These are phyloP conservation scores for Torymus aiolomorphi DNA, from an alignment of 2,888 invertebrate species.

Conservation along the genomic window DNA sequence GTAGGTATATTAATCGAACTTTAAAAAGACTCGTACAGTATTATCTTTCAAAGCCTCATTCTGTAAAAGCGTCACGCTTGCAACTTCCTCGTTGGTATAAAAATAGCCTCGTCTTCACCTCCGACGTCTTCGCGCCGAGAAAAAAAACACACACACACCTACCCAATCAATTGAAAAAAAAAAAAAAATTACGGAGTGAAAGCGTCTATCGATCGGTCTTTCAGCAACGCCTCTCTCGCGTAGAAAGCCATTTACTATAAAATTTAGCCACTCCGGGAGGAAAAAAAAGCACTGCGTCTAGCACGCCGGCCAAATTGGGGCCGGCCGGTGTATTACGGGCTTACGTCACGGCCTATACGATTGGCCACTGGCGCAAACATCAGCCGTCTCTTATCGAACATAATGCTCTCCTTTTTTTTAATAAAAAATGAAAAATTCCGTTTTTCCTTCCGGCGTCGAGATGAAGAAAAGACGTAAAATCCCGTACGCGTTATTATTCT, in stretches of 20 bases:
- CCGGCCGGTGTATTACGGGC: background rate
- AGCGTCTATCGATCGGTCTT: conserved; percentile 21
- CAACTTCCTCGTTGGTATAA: conserved; percentile 1
- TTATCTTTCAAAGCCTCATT: too few relatives aligned
- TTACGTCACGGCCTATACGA: conserved; percentile 1
- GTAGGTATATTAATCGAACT: too few relatives aligned
- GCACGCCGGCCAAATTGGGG: conserved; percentile 8
- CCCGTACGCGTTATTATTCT: too few relatives aligned
- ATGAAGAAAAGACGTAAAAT: too few relatives aligned
- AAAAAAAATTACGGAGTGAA: conserved; percentile 22
- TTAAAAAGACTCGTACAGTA: too few relatives aligned
- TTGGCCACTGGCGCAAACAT: conserved; percentile 4
- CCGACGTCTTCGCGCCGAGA: background rate
- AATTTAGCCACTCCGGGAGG: conserved; percentile 13
- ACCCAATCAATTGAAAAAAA: conserved; percentile 21
- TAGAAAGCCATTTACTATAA: conserved; percentile 27
- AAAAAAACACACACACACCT: conserved; percentile 1
- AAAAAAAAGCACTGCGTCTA: conserved; percentile 29
- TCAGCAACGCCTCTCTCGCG: conserved; percentile 5
- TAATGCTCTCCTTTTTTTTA: too few relatives aligned
- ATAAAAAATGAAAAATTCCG: too few relatives aligned
- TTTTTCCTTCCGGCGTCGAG: too few relatives aligned
- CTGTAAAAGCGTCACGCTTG: background rate
- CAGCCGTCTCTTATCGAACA: too few relatives aligned
- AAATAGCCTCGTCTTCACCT: conserved; percentile 15